Base-by-base conservation (phyloP, 2,113 vertebrate genomes). In the Gallinago jamesoni region DNA sequence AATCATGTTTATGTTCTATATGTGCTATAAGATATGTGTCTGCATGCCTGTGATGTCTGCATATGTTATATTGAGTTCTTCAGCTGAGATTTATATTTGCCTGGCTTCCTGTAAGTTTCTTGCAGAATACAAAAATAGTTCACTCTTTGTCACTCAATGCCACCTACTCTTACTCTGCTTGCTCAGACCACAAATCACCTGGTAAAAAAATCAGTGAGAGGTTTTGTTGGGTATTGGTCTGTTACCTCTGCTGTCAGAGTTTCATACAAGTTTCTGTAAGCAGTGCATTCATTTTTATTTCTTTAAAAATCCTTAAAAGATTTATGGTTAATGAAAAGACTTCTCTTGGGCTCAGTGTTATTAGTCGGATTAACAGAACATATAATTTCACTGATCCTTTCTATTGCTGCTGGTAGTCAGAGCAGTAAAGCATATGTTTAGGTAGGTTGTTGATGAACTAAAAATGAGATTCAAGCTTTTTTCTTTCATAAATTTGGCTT, bases 71-170 rank as follows among this genome's bases (percentile, higher is more conserved):
- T 43, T 95, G 76, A 90, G 23, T 78, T 90, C 63, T 87, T 22
- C 89, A 96, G 82, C 53, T 95, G 90, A 84, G 72, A 91, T 96
- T 95, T 88, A 48, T 33, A 31, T 94, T 89, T 94, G 63, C 50
- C 50, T 95, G 83, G 24, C 72, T 95, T 43, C 74, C 37, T 62
- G 79, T 91, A 93, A 90, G 72, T 94, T 94, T 88, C 55, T 81
- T 89, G 74, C 33, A 95, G 84, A 93, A 60, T 48, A 45, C 63
- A 45, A 86, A 52, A 77, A 37, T 84, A 95, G 84, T 39, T 87
- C 66, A 47, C 93, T 90, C 83, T 73, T 95, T 18, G 67, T 72
- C 62, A 84, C n/a, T 84, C 43, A 47, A 11, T 28, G 17, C 39
- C 47, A 85, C 27, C 43, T 91, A 57, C 73, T 78, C 67, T 53